phyloP scores from a whole-genome alignment of 2,797 vertebrate species.

The Carapus acus region DNA sequence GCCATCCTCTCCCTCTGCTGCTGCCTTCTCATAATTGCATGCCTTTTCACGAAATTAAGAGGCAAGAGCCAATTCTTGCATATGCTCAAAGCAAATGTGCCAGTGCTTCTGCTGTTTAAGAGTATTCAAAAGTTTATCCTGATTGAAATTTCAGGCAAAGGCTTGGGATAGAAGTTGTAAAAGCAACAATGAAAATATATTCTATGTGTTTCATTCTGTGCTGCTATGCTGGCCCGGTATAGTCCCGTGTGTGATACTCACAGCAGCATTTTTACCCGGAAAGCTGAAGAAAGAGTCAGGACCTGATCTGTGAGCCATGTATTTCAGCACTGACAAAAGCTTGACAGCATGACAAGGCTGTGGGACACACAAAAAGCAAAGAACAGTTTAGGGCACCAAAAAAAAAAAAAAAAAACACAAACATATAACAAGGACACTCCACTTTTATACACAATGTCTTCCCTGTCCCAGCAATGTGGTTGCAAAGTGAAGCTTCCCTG shows the following conservation, averaged over 20 bases:
- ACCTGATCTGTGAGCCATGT: conserved; percentile 91
- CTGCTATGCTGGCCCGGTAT: not conserved
- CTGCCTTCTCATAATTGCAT: not conserved
- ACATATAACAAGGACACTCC: conserved; percentile 1
- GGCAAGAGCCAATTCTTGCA: not conserved
- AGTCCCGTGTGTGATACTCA: conserved; percentile 62
- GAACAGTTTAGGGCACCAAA: not conserved
- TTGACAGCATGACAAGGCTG: conserved; percentile 95
- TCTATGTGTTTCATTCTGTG: not conserved
- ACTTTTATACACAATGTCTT: not conserved
- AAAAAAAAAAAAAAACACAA: not conserved
- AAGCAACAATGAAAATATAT: too few relatives aligned
- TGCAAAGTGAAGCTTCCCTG: too few relatives aligned
- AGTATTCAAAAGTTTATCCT: not conserved
- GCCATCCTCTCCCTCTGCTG: not conserved
- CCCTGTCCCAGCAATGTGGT: too few relatives aligned
- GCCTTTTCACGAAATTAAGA: too few relatives aligned
- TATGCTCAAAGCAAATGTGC: not conserved
- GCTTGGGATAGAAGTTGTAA: not conserved
- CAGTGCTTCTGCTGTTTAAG: not conserved
- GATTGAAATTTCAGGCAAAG: not conserved
- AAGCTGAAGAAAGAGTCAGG: conserved; percentile 99
- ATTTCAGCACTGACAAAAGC: conserved; percentile 90
- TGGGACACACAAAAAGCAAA: too few relatives aligned
- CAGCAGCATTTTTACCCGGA: conserved; percentile 95